Percentiles rank a stretch among this genome's conserved stretches.
These are phyloP conservation scores for Acanthochromis polyacanthus DNA, from an alignment of 2,113 vertebrate species.

Conservation along the genomic window DNA sequence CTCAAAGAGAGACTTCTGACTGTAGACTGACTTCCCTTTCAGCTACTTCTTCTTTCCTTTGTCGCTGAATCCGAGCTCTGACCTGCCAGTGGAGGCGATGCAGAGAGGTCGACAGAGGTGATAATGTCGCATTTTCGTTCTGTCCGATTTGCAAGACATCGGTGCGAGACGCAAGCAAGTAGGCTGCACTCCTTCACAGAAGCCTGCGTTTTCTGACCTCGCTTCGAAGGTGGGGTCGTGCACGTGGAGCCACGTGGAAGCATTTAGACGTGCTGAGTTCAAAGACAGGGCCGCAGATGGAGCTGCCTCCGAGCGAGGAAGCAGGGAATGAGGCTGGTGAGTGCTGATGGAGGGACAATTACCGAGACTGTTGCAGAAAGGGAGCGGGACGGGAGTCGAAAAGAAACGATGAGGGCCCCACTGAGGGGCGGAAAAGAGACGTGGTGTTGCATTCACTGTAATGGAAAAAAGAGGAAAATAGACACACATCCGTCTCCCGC, in stretches of 20 bases:
- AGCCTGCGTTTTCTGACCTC: background rate
- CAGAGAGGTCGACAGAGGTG: background rate
- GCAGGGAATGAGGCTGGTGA: conserved; percentile 23
- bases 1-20: conserved; percentile 44
- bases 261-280: conserved; percentile 57
- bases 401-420: conserved; percentile 36
- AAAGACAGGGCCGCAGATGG: conserved; percentile 54
- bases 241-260: conserved; percentile 65
- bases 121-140: background rate
- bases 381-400: conserved; percentile 14
- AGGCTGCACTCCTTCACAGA: background rate
- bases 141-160: background rate
- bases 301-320: conserved; percentile 41
- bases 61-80: conserved; percentile 2
- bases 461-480: conserved; percentile 21
- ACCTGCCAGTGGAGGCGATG: conserved; percentile 12
- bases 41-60: conserved; percentile 5
- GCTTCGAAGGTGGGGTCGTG: conserved; percentile 44
- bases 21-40: conserved; percentile 42
- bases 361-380: conserved; percentile 15
- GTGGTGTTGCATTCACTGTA: conserved; percentile 26
- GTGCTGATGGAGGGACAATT: conserved; percentile 44
- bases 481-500: conserved; percentile 67
- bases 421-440: conserved; percentile 34
- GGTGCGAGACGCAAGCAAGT: too few species aligned